Conservation (phyloP, 2,888 invertebrate genomes). For the Digitonthophagus gazella region DNA sequence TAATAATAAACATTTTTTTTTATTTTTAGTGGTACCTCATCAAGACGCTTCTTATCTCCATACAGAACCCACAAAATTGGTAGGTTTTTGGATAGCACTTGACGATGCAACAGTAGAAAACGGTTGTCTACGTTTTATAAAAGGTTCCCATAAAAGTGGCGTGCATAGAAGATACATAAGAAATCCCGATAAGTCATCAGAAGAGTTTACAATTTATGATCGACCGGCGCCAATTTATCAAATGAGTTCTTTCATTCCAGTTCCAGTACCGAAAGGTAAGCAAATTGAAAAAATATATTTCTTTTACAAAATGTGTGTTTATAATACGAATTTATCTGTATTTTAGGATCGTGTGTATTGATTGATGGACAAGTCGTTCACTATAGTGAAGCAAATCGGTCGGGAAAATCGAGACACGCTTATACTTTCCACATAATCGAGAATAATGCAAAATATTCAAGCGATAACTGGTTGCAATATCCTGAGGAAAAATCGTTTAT, state of each 20-base stretch:
- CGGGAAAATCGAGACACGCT: constrained; percentile 80
- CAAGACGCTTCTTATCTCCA: constrained; percentile 88
- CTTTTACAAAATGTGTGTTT: background rate
- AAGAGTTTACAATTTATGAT: constrained; percentile 66
- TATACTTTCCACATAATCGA: constrained; percentile 96
- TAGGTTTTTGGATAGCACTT: constrained; percentile 95
- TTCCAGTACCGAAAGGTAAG: constrained; percentile 81
- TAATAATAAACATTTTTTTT: background rate
- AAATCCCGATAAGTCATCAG: constrained; percentile 64
- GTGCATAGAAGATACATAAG: constrained; percentile 70
- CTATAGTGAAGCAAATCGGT: constrained; percentile 83
- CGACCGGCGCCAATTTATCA: constrained; percentile 68
- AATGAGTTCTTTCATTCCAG: constrained; percentile 69
- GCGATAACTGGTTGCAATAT: constrained; percentile 85
- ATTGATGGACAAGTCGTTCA: constrained; percentile 94
- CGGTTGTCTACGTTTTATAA: constrained; percentile 91
- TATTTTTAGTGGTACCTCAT: constrained; percentile 65
- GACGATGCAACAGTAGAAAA: constrained; percentile 92
- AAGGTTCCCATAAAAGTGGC: constrained; percentile 86
- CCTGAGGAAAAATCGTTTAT: constrained; percentile 68
- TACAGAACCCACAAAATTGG: constrained; percentile 75
- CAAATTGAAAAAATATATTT: constrained; percentile 8
- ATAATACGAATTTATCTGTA: no score
- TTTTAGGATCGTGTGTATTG: constrained; percentile 77
- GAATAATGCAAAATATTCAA: constrained; percentile 70